Base-by-base conservation (phyloP, 2,888 invertebrate genomes). In the Xestia rhomboidea region DNA sequence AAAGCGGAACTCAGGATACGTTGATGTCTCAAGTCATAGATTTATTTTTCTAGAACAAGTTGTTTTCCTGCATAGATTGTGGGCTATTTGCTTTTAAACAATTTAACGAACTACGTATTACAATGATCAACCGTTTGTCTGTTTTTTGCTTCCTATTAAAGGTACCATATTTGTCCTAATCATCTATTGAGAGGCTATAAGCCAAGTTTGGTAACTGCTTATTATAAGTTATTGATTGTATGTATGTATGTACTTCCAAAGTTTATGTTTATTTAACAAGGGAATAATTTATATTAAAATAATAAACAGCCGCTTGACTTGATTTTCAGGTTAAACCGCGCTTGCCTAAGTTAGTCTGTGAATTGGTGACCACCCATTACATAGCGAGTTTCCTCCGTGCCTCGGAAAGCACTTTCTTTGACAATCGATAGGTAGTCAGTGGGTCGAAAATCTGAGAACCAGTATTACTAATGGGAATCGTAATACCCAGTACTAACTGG, bases 141-240 rank as follows among this genome's bases (percentile, higher is more conserved):
- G 21, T 49, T 84, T 84, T 80, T 69, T 84, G 30, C 69, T 84
- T 69, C 44, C 44, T 79, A 49, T 11, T 38, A 44, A 13, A 38
- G 24, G 2, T 15, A 13, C 84, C 79, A 70, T 84, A 79, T 84
- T 60, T 24, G 60, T 24, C 10, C 44, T 79, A 70, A 80, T 79
- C 57, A 79, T 38, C 64, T 79, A 69, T 80, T 84, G 70, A 84
- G 70, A 60, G 70, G 63, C 21, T 79, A 70, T 38, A 44, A 51
- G 38, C 79, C 51, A 46, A 21, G 7, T 80, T 84, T 70, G 84
- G 80, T 11, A 49, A 69, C 57, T 49, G 15, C 44, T 83, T 24
- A 38, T 38, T 70, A 69, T 5, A 34, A 54, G 27, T 66, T 38
- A 79, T 44, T 74, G 41, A 75, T 34, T 77, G 76, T 41, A 30